Conservation (phyloP, 37 sponge, comb jelly and placozoan genomes). For the Cladorhizidae sp. region DNA sequence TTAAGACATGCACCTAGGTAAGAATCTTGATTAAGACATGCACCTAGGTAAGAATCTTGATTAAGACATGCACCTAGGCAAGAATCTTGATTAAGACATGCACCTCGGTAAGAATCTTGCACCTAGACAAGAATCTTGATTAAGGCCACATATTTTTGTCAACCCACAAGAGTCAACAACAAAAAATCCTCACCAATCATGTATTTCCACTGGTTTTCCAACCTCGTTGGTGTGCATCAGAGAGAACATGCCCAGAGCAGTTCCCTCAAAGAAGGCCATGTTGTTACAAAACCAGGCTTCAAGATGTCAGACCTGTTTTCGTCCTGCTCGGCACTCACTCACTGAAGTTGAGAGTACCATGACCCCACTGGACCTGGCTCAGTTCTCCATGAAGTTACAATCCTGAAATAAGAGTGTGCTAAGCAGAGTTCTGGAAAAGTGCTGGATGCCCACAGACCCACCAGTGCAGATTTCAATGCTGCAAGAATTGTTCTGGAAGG, state of each 20-base stretch:
- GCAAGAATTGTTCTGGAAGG: constrained; percentile 50
- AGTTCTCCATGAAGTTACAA: constrained; percentile 39
- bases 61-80: too few species aligned
- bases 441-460: constrained; percentile 64
- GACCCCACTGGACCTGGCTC: constrained; percentile 58
- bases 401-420: constrained; percentile 33
- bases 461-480: constrained; percentile 37
- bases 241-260: constrained; percentile 68
- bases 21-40: too few species aligned
- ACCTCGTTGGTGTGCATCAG: constrained; percentile 40
- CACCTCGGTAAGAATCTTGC: too few species aligned
- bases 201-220: constrained; percentile 45
- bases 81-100: too few species aligned
- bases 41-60: too few species aligned
- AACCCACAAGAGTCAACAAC: too few species aligned
- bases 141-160: too few species aligned
- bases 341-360: constrained; percentile 41
- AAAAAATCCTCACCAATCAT: constrained; percentile 49
- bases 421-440: constrained; percentile 14
- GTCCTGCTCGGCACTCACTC: not conserved
- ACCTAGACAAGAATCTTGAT: too few species aligned
- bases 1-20: too few species aligned
- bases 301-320: constrained; percentile 23
- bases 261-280: constrained; percentile 60
- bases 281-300: constrained; percentile 28